Evolutionary conservation across 2,888 invertebrate species (phyloP).

Genomic region (Andrena fulva): DNA sequence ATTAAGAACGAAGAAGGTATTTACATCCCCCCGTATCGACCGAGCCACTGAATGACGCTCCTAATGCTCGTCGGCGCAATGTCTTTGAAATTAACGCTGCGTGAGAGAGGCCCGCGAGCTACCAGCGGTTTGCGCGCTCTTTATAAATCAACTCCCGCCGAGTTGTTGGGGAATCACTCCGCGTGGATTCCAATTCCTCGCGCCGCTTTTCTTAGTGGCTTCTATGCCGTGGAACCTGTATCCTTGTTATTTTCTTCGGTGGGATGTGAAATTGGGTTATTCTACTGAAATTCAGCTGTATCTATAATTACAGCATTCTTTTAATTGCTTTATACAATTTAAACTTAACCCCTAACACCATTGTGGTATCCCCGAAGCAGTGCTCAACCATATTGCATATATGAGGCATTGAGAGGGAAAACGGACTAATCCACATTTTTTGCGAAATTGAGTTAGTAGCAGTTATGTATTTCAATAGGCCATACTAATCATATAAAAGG

Average conservation of each 20-base stretch:
- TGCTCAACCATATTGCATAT: no score
- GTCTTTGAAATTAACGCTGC: constrained; percentile 69
- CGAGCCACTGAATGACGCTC: constrained; percentile 48
- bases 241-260: not conserved
- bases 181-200: constrained; percentile 48
- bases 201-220: constrained; percentile 3
- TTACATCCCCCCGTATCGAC: constrained; percentile 38
- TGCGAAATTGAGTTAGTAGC: no score
- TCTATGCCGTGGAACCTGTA: not conserved
- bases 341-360: no score
- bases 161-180: constrained; percentile 50
- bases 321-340: no score
- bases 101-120: constrained; percentile 47
- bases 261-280: not conserved
- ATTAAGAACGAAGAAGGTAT: constrained; percentile 55
- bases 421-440: no score
- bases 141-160: constrained; percentile 66
- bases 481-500: no score
- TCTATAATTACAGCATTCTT: no score
- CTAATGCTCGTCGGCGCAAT: constrained; percentile 54
- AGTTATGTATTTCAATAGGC: no score
- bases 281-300: not conserved
- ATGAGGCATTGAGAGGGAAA: no score
- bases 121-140: constrained; percentile 37
- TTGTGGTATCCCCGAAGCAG: no score